Base-by-base conservation (phyloP, 2,797 vertebrate genomes). In the Botia almorhae region DNA sequence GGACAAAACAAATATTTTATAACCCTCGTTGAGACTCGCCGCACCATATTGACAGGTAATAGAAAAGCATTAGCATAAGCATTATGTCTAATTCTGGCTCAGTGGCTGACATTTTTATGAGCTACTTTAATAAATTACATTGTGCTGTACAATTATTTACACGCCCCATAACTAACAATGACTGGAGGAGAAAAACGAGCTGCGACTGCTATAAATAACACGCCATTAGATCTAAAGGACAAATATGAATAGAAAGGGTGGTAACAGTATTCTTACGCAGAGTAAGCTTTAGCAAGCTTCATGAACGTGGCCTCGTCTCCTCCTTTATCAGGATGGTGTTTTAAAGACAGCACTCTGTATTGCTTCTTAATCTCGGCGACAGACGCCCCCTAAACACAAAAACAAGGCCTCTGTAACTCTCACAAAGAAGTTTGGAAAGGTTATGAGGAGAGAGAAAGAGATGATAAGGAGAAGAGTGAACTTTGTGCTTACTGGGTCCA, bases 211-310 rank as follows among this genome's bases (percentile, higher is more conserved):
- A 78, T 78, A 60, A 78, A 82, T 68, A 78, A 81, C 76, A 53
- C 0, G 12, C 4, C 39, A 36, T 50, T 78, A 16, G 21, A 69
- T 36, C n/a, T 33, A 21, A 61, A 61, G 29, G 26, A 43, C 67
- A 78, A 72, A 26, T n/a, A 55, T 26, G 29, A 67, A 67, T 21
- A 29, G 19, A 43, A 19, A 8, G 64, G 1, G 69, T 19, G 53
- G 64, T 4, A 29, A 7, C 1, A n/a, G 10, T 12, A 36, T 73
- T 21, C 98, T 96, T 93, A 99, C 98, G 98, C 97, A 84, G 95
- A 95, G 82, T 99, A 96, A 70, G 98, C 98, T 91, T 99, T 99
- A 80, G 96, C 96, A 85, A 99, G 99, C 89, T 95, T 96, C 97
- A 99, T 98, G 89, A 99, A 99, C 86, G 94, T 95, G 77, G 95